These are phyloP conservation scores for Criorhina ranunculi DNA, from an alignment of 2,888 invertebrate species.

Conservation along the genomic window DNA sequence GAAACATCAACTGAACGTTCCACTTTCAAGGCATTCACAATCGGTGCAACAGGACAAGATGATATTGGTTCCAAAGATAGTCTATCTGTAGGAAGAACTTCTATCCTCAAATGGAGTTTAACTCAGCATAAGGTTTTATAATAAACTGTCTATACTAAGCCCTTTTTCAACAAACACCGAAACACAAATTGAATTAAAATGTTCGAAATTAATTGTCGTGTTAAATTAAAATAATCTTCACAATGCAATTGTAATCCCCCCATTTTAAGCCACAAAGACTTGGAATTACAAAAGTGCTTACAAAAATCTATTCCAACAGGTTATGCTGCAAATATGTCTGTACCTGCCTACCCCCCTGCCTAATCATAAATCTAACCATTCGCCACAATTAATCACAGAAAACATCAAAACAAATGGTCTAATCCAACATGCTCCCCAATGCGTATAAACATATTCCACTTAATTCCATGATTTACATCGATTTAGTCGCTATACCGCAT, in stretches of 20 bases:
- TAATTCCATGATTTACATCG: slow-evolving; percentile 71
- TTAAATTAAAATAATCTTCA: too few species aligned
- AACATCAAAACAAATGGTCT: slow-evolving; percentile 68
- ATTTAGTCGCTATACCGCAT: slow-evolving; percentile 59
- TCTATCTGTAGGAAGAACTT: too few species aligned
- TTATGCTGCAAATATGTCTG: slow-evolving; percentile 5
- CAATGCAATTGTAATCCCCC: background rate
- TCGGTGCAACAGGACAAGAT: too few species aligned
- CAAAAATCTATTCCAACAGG: slow-evolving; percentile 61
- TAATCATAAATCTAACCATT: slow-evolving; percentile 16
- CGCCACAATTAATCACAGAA: slow-evolving; percentile 57
- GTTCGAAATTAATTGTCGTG: too few species aligned
- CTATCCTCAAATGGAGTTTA: too few species aligned
- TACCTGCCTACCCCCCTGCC: background rate
- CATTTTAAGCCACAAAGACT: background rate
- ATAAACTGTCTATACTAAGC: too few species aligned
- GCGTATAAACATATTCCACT: slow-evolving; percentile 50
- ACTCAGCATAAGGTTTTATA: too few species aligned
- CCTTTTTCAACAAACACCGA: too few species aligned
- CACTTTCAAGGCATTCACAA: too few species aligned
- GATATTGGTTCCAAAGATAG: too few species aligned
- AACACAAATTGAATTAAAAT: too few species aligned
- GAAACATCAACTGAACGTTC: too few species aligned
- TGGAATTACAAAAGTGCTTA: slow-evolving; percentile 12
- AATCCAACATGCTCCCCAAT: slow-evolving; percentile 65